A percentile compares a stretch with the other conserved stretches of the same genome.
phyloP scores from a whole-genome alignment of 2,113 vertebrate species.

The Fulmarus glacialis region DNA sequence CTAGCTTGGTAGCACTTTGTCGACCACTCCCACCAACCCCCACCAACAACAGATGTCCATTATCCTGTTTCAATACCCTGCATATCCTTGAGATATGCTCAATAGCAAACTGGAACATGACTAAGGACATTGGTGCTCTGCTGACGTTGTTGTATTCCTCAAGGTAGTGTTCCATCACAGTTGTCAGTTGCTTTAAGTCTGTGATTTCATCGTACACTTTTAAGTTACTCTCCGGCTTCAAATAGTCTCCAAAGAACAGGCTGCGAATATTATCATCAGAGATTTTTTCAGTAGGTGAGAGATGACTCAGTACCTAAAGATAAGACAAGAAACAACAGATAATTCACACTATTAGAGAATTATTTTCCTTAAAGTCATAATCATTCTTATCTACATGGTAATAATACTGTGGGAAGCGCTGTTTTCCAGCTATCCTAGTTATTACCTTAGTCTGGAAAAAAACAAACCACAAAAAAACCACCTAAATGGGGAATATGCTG shows the following conservation, averaged over 20 bases:
- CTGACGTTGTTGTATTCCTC: constrained; percentile 89
- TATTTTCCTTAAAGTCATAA: background rate
- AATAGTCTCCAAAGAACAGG: constrained; percentile 91
- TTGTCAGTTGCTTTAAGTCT: constrained; percentile 81
- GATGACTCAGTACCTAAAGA: constrained; percentile 83
- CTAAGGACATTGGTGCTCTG: constrained; percentile 90
- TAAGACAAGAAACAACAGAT: constrained; percentile 3
- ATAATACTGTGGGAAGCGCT: background rate
- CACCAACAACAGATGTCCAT: constrained; percentile 87
- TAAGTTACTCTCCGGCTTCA: constrained; percentile 71
- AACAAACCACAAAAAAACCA: background rate
- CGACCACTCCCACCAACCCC: constrained; percentile 90
- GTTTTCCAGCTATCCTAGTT: background rate
- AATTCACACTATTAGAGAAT: background rate
- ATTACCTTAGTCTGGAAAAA: background rate
- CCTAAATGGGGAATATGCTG: background rate
- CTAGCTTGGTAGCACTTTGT: constrained; percentile 86
- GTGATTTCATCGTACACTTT: constrained; percentile 89
- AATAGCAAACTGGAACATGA: constrained; percentile 93
- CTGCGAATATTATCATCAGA: constrained; percentile 83
- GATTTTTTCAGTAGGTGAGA: constrained; percentile 82
- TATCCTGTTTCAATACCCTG: constrained; percentile 89
- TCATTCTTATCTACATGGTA: background rate
- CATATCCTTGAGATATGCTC: constrained; percentile 93
- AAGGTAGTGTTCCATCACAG: constrained; percentile 87